phyloP scores from a whole-genome alignment of 2,888 invertebrate species.

The Leistus spinibarbis region DNA sequence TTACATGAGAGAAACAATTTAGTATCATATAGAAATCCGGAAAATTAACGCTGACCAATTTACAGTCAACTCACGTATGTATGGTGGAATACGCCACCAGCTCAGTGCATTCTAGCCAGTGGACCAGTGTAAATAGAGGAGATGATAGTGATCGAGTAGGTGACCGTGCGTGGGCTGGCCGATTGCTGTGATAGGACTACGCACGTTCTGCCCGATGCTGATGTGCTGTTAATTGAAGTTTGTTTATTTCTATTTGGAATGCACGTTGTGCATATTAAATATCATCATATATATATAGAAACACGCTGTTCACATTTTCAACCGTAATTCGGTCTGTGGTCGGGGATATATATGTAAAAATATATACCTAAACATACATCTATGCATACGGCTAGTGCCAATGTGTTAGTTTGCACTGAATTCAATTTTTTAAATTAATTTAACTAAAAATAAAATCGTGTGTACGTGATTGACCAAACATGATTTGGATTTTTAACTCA shows the following conservation, averaged over 20 bases:
- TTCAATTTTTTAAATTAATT: background rate
- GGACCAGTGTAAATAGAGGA: background rate
- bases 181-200: constrained; percentile 34
- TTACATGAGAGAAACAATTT: constrained; percentile 13
- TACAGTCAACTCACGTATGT: constrained; percentile 9
- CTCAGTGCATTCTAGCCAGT: background rate
- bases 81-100: background rate
- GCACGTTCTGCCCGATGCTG: constrained; percentile 48
- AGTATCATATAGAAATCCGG: constrained; percentile 25
- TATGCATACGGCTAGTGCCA: no score
- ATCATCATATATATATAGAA: background rate
- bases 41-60: constrained; percentile 26
- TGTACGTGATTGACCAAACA: background rate
- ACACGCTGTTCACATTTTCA: constrained; percentile 30
- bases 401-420: background rate
- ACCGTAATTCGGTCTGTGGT: constrained; percentile 22
- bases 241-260: constrained; percentile 53
- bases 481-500: background rate
- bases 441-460: background rate
- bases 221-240: constrained; percentile 56
- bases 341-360: background rate
- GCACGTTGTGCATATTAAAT: constrained; percentile 39
- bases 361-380: no score
- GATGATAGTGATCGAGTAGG: background rate
- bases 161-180: constrained; percentile 17